These are phyloP conservation scores for Orthonyx spaldingii DNA, from an alignment of 2,113 vertebrate species.

Conservation along the genomic window DNA sequence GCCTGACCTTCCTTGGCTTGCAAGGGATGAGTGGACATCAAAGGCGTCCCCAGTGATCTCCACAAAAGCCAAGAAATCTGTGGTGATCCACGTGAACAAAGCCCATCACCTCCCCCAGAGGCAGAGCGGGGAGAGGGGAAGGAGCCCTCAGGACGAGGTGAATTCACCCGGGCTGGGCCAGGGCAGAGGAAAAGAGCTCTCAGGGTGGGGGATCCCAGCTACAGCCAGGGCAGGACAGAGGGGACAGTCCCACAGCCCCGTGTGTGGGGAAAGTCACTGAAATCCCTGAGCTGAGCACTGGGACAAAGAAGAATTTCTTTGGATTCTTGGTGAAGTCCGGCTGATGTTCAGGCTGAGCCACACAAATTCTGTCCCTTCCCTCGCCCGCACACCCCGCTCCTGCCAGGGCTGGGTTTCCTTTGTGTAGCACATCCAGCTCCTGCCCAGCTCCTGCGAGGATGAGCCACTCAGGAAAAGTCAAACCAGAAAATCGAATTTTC, in stretches of 20 bases:
- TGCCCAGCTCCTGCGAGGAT: background rate
- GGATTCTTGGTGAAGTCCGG: background rate
- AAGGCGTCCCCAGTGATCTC: background rate
- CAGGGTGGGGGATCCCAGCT: background rate
- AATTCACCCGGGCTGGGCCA: background rate
- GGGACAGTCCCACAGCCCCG: background rate
- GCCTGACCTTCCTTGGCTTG: constrained; percentile 10
- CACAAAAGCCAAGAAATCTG: background rate
- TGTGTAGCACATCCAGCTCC: background rate
- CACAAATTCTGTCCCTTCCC: background rate
- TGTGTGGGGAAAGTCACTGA: background rate
- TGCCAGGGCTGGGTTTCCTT: background rate
- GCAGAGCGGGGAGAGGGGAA: background rate
- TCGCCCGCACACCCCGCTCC: background rate
- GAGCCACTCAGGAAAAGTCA: background rate
- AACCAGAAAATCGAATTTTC: background rate
- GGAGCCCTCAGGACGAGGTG: background rate
- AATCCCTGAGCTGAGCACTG: background rate
- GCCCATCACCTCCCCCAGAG: background rate
- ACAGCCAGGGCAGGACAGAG: background rate
- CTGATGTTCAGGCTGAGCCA: background rate
- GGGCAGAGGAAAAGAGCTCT: background rate
- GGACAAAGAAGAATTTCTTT: background rate
- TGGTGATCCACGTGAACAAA: background rate
- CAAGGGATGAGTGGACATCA: constrained; percentile 28